Conservation (phyloP, 2,797 vertebrate species). For the Spheniscus humboldti region DNA sequence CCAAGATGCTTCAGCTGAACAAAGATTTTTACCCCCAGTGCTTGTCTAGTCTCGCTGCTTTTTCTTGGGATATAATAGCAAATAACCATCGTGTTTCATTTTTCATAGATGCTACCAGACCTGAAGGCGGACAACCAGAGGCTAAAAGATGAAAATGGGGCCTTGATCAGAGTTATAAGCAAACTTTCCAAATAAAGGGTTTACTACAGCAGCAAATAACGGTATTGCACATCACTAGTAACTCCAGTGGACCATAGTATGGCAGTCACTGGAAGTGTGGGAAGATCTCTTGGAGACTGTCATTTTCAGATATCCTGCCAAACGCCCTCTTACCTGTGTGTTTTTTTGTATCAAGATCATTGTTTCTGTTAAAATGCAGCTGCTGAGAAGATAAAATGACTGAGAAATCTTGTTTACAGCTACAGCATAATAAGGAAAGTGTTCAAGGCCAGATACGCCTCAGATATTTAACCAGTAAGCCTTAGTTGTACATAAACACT, state of each 20-base stretch:
- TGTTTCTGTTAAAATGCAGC: constrained; percentile 83
- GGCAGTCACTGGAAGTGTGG: constrained; percentile 74
- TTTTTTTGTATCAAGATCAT: constrained; percentile 77
- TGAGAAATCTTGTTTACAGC: constrained; percentile 91
- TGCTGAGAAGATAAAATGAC: constrained; percentile 85
- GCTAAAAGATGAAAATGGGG: constrained; percentile 99
- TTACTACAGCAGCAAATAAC: constrained; percentile 80
- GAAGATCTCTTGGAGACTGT: constrained; percentile 74
- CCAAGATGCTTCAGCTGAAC: not conserved
- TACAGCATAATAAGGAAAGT: constrained; percentile 81
- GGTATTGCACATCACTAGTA: constrained; percentile 90
- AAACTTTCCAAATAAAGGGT: constrained; percentile 97
- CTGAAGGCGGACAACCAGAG: constrained; percentile 99
- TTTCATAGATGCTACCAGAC: constrained; percentile 94
- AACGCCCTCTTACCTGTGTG: constrained; percentile 76
- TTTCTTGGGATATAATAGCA: not conserved
- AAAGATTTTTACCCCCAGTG: not conserved
- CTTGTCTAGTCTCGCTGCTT: not conserved
- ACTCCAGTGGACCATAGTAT: constrained; percentile 77
- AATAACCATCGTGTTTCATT: constrained; percentile 19
- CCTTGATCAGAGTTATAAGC: constrained; percentile 99
- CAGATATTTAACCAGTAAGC: constrained; percentile 98
- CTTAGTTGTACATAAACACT: constrained; percentile 99
- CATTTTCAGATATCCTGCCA: constrained; percentile 80
- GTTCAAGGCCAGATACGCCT: constrained; percentile 87